These are phyloP conservation scores for Hemistola chrysoprasaria DNA, from an alignment of 2,888 invertebrate species.

Conservation along the genomic window DNA sequence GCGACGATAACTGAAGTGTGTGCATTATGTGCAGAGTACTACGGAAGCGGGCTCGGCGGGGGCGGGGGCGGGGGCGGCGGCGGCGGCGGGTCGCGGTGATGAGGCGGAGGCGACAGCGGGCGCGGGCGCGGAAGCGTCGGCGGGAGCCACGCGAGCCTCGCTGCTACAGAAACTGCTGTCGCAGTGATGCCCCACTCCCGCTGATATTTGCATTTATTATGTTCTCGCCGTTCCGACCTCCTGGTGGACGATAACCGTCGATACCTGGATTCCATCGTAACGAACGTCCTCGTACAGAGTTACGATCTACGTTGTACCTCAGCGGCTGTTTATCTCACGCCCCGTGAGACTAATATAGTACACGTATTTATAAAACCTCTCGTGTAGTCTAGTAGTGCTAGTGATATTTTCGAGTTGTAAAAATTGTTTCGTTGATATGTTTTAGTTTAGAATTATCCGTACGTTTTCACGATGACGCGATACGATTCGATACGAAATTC, in stretches of 20 bases:
- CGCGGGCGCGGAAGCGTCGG: constrained; percentile 38
- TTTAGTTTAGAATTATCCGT: constrained; percentile 43
- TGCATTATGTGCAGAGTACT: constrained; percentile 62
- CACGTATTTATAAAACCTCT: constrained; percentile 66
- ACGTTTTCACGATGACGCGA: constrained; percentile 49
- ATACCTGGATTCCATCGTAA: constrained; percentile 50
- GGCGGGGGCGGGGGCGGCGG: constrained; percentile 48
- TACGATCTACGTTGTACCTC: constrained; percentile 74
- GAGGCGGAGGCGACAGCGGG: constrained; percentile 42
- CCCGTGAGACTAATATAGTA: constrained; percentile 63
- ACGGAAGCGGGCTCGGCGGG: constrained; percentile 77
- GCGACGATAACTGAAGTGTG: constrained; percentile 1
- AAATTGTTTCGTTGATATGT: constrained; percentile 57
- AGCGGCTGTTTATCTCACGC: constrained; percentile 70
- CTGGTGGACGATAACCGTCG: constrained; percentile 46
- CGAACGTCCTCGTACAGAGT: constrained; percentile 51
- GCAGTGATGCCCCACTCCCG: constrained; percentile 80
- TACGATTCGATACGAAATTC: constrained; percentile 59
- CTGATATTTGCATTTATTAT: constrained; percentile 67
- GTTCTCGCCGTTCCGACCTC: constrained; percentile 46
- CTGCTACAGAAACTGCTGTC: constrained; percentile 93
- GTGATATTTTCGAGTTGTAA: constrained; percentile 69
- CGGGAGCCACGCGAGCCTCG: constrained; percentile 82
- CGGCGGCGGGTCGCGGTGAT: constrained; percentile 50
- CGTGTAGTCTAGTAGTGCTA: constrained; percentile 72